Percentiles rank a stretch among this genome's conserved stretches.
Conservation (phyloP, 2,113 vertebrate species). For the Corvus hawaiiensis region DNA sequence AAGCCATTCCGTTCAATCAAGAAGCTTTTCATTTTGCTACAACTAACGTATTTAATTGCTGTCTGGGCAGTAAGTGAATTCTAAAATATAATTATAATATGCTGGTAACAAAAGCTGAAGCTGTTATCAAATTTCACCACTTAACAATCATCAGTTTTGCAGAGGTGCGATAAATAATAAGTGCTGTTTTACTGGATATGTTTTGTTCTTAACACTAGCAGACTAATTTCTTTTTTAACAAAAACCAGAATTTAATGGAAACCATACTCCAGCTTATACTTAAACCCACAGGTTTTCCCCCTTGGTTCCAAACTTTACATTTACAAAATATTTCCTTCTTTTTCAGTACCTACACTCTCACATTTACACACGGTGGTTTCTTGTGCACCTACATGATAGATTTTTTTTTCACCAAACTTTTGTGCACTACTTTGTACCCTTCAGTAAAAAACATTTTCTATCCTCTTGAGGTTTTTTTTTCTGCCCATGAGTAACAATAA, state of each 20-base stretch:
- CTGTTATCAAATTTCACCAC: background rate
- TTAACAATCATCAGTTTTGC: background rate
- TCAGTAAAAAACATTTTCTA: background rate
- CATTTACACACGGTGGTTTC: fast-evolving
- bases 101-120: background rate
- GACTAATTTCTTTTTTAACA: background rate
- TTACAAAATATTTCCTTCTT: background rate
- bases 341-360: background rate
- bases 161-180: background rate
- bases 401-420: background rate
- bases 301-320: background rate
- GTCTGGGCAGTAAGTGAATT: background rate
- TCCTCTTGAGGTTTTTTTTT: background rate
- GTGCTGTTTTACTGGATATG: background rate
- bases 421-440: background rate
- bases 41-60: background rate
- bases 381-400: background rate
- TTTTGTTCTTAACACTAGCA: background rate
- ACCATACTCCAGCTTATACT: background rate
- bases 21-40: background rate
- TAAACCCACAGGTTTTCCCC: background rate
- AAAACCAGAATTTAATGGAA: background rate
- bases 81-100: background rate
- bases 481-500: background rate
- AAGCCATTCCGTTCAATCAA: background rate